These are phyloP conservation scores for roundworm (Caenorhabditis elegans) DNA, from an alignment of 1,140 invertebrate genomes.

Conservation along the genomic window DNA sequence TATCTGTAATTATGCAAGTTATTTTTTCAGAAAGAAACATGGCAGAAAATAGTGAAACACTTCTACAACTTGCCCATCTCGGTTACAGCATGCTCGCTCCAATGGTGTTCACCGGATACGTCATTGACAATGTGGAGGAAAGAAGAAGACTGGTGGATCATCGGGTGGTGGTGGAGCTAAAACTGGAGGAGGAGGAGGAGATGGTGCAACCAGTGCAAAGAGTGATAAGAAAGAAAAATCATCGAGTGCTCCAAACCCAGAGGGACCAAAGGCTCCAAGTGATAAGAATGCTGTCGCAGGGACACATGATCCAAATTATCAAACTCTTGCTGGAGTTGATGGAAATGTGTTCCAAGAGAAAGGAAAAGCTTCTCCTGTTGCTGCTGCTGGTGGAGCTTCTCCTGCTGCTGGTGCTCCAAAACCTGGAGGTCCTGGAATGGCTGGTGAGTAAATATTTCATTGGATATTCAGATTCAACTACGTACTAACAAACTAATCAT, in stretches of 20 bases:
- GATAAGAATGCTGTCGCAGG: conserved; percentile 9
- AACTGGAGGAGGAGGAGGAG: too few relatives aligned
- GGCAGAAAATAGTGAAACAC: background rate
- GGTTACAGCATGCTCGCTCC: background rate
- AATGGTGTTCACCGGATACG: background rate
- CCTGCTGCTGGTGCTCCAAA: background rate
- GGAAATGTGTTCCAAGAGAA: conserved; percentile 22
- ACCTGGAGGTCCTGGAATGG: conserved; percentile 22
- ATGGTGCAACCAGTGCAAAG: background rate
- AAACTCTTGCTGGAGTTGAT: background rate
- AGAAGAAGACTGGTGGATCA: background rate
- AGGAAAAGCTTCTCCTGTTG: background rate
- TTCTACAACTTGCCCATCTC: conserved; percentile 9
- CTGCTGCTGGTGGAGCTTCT: background rate
- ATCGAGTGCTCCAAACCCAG: background rate
- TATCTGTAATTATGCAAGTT: too few relatives aligned
- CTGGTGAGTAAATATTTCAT: background rate
- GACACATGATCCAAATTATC: conserved; percentile 2
- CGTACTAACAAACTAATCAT: background rate
- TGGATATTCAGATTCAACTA: too few relatives aligned
- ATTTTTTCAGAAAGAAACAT: conserved; percentile 15
- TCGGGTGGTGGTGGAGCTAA: background rate
- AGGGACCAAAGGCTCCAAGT: background rate
- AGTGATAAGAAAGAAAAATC: background rate
- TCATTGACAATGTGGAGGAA: background rate